These are phyloP conservation scores for Spinus pinus DNA, from an alignment of 2,797 vertebrate genomes.

Conservation along the genomic window DNA sequence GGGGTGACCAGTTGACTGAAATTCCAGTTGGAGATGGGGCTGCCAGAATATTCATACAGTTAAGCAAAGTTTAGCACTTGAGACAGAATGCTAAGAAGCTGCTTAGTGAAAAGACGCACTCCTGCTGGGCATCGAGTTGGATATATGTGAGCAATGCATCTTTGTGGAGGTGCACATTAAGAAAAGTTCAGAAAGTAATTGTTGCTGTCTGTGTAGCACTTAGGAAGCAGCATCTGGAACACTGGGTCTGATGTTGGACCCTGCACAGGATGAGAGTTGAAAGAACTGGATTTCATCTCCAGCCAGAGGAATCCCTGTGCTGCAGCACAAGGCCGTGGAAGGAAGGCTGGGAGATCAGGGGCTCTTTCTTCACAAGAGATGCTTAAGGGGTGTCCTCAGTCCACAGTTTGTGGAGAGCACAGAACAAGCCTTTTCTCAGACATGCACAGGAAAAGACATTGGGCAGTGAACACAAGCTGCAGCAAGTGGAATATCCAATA, in stretches of 20 bases:
- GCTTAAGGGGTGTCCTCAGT: not conserved
- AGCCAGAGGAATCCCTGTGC: not conserved
- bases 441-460: fast-evolving
- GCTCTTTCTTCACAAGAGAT: not conserved
- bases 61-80: not conserved
- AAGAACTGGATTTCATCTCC: not conserved
- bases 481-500: not conserved
- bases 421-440: not conserved
- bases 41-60: not conserved
- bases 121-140: not conserved
- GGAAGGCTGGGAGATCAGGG: not conserved
- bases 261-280: not conserved
- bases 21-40: not conserved
- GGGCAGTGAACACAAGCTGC: not conserved
- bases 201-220: not conserved
- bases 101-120: not conserved
- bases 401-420: not conserved
- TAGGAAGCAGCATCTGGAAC: not conserved
- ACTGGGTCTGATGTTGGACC: not conserved
- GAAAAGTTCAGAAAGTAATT: not conserved
- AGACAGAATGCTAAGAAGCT: not conserved
- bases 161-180: not conserved
- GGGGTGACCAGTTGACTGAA: not conserved
- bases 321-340: not conserved
- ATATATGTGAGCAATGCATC: not conserved